phyloP scores from a whole-genome alignment of 1,140 invertebrate genomes.

The Stegodyphus dumicola region DNA sequence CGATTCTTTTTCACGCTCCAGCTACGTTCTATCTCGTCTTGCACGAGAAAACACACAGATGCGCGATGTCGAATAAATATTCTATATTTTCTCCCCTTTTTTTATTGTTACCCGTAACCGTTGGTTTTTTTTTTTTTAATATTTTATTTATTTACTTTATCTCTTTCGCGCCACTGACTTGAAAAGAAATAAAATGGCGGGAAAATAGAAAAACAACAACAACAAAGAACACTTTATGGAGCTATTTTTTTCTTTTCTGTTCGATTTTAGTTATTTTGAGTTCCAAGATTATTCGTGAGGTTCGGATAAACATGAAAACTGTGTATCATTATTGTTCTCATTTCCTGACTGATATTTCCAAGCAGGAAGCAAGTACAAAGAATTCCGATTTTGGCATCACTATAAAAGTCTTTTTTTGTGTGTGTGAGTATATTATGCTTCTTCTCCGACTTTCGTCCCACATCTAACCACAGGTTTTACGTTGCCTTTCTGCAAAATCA shows the following conservation, averaged over 20 bases:
- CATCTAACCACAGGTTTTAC: too few species aligned
- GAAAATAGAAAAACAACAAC: not conserved
- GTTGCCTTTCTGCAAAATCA: too few species aligned
- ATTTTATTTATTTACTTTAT: conserved; percentile 39
- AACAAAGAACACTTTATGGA: conserved; percentile 16
- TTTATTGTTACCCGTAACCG: conserved; percentile 27
- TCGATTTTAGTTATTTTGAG: not conserved
- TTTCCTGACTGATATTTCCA: not conserved
- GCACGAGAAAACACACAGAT: conserved; percentile 15
- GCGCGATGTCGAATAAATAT: conserved; percentile 12
- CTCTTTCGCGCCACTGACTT: conserved; percentile 14
- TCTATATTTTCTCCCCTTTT: not conserved
- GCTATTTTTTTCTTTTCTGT: conserved; percentile 2
- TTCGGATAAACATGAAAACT: not conserved
- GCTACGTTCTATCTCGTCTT: conserved; percentile 24
- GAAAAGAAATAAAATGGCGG: conserved; percentile 27
- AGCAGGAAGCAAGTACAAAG: not conserved
- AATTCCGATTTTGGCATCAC: not conserved
- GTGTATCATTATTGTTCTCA: not conserved
- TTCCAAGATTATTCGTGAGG: conserved; percentile 4
- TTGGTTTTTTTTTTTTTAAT: conserved; percentile 8
- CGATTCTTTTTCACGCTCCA: conserved; percentile 24
- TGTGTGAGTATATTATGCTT: too few species aligned
- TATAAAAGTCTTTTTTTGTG: too few species aligned
- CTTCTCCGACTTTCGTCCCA: too few species aligned